Evolutionary conservation across 2,113 vertebrate species (phyloP).

Genomic region (Fregata magnificens): DNA sequence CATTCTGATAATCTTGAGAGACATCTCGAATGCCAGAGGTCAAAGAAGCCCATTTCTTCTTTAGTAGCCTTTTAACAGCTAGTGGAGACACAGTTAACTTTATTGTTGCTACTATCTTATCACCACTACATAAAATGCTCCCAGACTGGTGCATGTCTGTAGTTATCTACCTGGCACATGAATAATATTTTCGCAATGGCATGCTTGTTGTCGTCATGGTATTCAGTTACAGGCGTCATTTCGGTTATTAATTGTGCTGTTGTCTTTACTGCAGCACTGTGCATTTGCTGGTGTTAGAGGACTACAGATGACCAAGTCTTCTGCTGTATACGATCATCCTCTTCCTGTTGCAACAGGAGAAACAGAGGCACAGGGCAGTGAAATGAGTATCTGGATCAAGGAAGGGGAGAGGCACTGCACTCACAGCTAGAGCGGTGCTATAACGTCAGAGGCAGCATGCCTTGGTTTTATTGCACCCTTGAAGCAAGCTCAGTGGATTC

Average conservation of each 20-base stretch:
- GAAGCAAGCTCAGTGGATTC: background rate
- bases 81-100: constrained; percentile 53
- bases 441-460: accelerated
- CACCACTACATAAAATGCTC: background rate
- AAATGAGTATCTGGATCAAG: background rate
- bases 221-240: background rate
- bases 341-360: background rate
- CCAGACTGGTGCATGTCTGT: background rate
- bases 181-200: background rate
- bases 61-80: background rate
- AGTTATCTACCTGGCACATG: background rate
- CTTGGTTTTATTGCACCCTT: background rate
- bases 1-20: background rate
- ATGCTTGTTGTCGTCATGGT: background rate
- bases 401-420: background rate
- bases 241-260: background rate
- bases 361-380: background rate
- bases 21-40: background rate
- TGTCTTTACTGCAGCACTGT: background rate
- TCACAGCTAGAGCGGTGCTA: background rate
- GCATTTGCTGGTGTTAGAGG: background rate
- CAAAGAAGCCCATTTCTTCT: background rate
- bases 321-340: background rate
- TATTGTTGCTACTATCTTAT: constrained; percentile 57
- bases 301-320: background rate